Base-by-base conservation (phyloP, 2,888 invertebrate species). In the Dorcus hopei region DNA sequence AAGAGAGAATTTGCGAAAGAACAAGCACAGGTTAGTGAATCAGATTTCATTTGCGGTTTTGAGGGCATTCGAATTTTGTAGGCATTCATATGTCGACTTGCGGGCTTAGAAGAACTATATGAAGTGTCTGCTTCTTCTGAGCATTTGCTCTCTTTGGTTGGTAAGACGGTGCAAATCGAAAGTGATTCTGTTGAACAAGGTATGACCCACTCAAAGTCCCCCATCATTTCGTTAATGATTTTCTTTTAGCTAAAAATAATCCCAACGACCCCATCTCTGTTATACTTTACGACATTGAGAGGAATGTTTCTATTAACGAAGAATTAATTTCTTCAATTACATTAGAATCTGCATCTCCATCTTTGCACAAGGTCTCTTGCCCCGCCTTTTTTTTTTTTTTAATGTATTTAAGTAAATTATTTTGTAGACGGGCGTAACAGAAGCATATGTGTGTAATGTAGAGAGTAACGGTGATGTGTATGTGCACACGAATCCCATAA, bases 81-180 rank as follows among this genome's bases (percentile, higher is more conserved):
- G 85, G 90, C 88, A 23, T 82, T 91, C 58, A 83, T 87, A 63
- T 83, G 90, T 63, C 85, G 86, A 14, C 77, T 91, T 69, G 85
- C 83, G 50, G 90, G 89, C 3, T 78, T 90, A 49, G 91, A 91
- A 75, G 88, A 88, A 48, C 81, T 85, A 64, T 74, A 76, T 40
- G 76, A 77, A 43, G 70, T 67, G 0, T 73, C 76, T 0, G 50
- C 54, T 9, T 62, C 68, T 50, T 72, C 76, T 1, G 72, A 74
- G 40, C 65, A 66, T 79, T 66, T 84, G 77, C 71, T 81, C 77
- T 9, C 77, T 73, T 71, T 83, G 76, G 75, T 82, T 74, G 81
- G 81, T 76, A 75, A 72, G 77, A 69, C 77, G 77, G 68, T 71
- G 42, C 60, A 80, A 76, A 72, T 83, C 73, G 74, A 80, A 69